Base-by-base conservation (phyloP, 30 jellyfish, hydroid and myxozoan species). In the Mastigias papua region DNA sequence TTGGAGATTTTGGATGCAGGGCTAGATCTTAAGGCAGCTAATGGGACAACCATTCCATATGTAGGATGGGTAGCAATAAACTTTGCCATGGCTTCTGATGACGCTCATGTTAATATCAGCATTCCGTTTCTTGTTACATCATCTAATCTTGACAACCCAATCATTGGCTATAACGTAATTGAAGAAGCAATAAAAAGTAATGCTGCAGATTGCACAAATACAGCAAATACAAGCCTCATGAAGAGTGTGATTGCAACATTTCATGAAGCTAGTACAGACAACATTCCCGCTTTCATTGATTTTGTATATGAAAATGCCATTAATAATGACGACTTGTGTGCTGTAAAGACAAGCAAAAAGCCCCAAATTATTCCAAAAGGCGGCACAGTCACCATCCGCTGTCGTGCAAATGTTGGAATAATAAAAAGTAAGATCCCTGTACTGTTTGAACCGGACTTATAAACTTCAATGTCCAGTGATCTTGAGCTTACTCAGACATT, bases 271-370 rank as follows among this genome's bases (percentile, higher is more conserved):
- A 2, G 20, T 61, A 61, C 34, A 61, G 73, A 61, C 11, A 61
- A 61, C 73, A 68, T 68, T n/a, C 65, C 83, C 6, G 65, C 83
- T 72, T 72, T 29, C 83, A 35, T 72, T 34, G 83, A 72, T 34
- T 72, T 72, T 1, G 83, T 72, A 1, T 72, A 72, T 34, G 66
- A 35, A 29, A 72, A 2, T 72, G 83, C 83, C 83, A 72, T 32
- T 28, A 72, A 72, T 28, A 66, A 72, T 72, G 83, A 72, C n/a
- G 66, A 72, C 83, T 72, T 72, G 57, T 34, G 83, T 72, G 49
- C 34, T 48, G 30, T 72, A 34, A 72, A 72, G 34, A 29, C 67
- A 34, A 72, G 67, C 23, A 72, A 29, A 66, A 72, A 72, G 34
- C 67, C 83, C n/a, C 83, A 72, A 66, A 32, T 72, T 30, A 51